Conservation (phyloP, 2,797 vertebrate species). For the Cetoscarus ocellatus region DNA sequence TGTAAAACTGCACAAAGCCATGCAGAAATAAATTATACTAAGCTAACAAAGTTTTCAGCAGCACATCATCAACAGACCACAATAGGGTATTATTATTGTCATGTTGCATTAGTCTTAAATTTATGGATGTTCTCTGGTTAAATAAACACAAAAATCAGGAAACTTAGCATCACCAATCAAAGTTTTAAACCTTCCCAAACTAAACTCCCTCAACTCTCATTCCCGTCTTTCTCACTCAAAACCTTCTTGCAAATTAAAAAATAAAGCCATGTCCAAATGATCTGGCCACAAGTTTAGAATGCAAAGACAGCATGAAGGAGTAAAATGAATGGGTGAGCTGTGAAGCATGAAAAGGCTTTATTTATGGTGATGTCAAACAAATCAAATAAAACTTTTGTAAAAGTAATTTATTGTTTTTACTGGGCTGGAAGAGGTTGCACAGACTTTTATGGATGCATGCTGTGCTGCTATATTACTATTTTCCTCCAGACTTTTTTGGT, state of each 20-base stretch:
- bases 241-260: constrained; percentile 27
- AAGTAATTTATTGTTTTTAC: constrained; percentile 2
- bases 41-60: constrained; percentile 1
- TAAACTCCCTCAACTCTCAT: constrained; percentile 9
- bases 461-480: constrained; percentile 1
- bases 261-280: constrained; percentile 27
- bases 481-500: constrained; percentile 4
- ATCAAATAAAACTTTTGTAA: constrained; percentile 6
- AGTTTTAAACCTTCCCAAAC: background rate
- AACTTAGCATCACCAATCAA: constrained; percentile 22
- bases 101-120: background rate
- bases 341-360: constrained; percentile 19
- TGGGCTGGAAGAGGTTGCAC: constrained; percentile 3
- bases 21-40: constrained; percentile 1
- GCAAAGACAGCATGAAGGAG: constrained; percentile 27
- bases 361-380: constrained; percentile 3
- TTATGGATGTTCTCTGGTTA: no score
- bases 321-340: constrained; percentile 16
- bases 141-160: no score
- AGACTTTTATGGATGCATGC: background rate
- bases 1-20: constrained; percentile 24
- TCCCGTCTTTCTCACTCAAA: constrained; percentile 24
- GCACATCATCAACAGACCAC: constrained; percentile 15
- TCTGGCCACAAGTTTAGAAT: constrained; percentile 35
- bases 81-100: background rate